Conservation (phyloP, 2,113 vertebrate species). For the Leuciscus idus region DNA sequence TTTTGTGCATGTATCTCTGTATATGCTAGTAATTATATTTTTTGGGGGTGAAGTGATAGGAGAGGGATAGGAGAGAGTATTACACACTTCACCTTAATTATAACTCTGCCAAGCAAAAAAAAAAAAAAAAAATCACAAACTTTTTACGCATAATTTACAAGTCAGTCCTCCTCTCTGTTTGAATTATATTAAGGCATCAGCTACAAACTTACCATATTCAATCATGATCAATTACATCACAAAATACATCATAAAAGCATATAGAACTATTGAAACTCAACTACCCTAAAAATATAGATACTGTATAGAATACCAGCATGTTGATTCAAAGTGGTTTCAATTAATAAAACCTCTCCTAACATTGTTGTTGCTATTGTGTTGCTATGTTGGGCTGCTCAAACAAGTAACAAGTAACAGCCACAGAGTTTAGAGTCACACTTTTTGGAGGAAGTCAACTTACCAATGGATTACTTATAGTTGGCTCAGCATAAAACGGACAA, state of each 20-base stretch:
- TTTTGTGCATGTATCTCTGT: neutral
- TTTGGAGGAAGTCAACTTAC: neutral
- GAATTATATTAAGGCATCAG: too few relatives aligned
- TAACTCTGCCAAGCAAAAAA: too few relatives aligned
- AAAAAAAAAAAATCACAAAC: too few relatives aligned
- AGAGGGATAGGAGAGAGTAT: too few relatives aligned
- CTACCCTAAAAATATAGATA: neutral
- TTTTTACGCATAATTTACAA: too few relatives aligned
- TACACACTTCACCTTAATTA: too few relatives aligned
- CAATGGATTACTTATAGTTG: neutral
- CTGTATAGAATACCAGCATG: neutral
- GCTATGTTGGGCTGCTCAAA: neutral
- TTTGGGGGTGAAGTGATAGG: neutral
- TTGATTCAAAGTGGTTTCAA: neutral
- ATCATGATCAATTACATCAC: too few relatives aligned
- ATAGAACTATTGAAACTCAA: too few relatives aligned
- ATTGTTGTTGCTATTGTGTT: constrained; percentile 21
- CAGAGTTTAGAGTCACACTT: neutral
- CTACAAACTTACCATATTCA: too few relatives aligned
- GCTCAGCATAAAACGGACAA: neutral
- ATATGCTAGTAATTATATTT: neutral
- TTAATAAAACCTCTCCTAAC: constrained; percentile 3
- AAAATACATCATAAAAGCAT: too few relatives aligned
- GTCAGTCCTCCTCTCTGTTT: too few relatives aligned
- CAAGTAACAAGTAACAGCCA: neutral